Evolutionary conservation across 2,888 invertebrate genomes (phyloP).

Genomic region (Eupithecia vulgata): DNA sequence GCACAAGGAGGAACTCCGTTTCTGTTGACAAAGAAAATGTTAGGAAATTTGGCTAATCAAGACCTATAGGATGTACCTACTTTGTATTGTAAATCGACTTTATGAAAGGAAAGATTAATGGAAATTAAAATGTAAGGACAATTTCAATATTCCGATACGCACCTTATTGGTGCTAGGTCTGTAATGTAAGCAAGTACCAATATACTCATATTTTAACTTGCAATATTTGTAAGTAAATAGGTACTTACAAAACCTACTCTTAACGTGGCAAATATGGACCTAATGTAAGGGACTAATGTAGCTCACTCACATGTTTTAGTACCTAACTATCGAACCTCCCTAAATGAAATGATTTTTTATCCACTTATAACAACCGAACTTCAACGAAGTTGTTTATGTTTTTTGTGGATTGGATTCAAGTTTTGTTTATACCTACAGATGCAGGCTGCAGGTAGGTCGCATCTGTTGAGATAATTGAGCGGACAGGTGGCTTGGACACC

Average conservation of each 20-base stretch:
- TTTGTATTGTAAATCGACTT: neutral
- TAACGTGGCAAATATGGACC: neutral
- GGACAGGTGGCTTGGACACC: conserved; percentile 79
- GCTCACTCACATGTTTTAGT: neutral
- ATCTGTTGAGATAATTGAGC: conserved; percentile 78
- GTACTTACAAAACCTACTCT: neutral
- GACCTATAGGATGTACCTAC: neutral
- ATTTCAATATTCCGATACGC: neutral
- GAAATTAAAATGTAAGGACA: neutral
- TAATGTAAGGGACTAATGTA: no score
- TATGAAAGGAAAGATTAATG: neutral
- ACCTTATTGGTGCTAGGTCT: no score
- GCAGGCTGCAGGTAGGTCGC: conserved; percentile 69
- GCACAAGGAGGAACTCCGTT: conserved; percentile 88
- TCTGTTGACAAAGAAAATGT: conserved; percentile 80
- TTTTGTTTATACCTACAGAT: conserved; percentile 45
- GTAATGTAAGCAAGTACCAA: neutral
- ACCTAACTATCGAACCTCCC: neutral
- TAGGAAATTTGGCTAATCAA: neutral
- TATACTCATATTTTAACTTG: neutral
- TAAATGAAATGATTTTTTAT: neutral
- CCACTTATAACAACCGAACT: neutral
- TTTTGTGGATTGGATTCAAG: conserved; percentile 49
- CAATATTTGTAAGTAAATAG: neutral
- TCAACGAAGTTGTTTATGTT: conserved; percentile 51